Evolutionary conservation across 2,797 vertebrate species (phyloP), one percentile per base, ranked within the genome.

Genomic region (Philypnodon macrostomus): DNA sequence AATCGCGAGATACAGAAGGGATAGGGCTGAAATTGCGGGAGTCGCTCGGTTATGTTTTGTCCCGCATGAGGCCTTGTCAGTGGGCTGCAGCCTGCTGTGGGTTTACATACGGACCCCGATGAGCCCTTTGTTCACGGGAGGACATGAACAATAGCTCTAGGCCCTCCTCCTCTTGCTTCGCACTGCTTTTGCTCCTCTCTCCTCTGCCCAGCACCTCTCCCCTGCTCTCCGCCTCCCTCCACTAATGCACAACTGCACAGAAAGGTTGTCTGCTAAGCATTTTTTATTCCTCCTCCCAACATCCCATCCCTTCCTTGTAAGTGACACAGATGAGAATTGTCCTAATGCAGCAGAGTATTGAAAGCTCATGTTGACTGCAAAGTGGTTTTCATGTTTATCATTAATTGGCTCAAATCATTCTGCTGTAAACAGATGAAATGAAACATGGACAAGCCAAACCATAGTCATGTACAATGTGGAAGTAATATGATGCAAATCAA

Each of bases 71-170:
- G 85, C 87, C 84, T 85, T 77, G 83, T 87, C 67, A 73, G 70
- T 77, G 71, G 78, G 73, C 77, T 82, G 78, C 48, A 87, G 83
- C 85, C 87, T 83, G 83, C 82, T 83, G 81, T 76, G 81, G 88
- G 81, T 84, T 81, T 84, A 86, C 81, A 83, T 79, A 86, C 79
- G 73, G 81, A 88, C 85, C 88, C 86, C 84, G 87, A 88, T 83
- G 79, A 89, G 86, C 86, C 86, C 86, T 90, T 90, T 90, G 88
- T 90, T 90, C 88, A 83, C 78, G 75, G 83, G 87, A 84, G 85
- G 85, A 89, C 87, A 88, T 89, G 88, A 90, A 90, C 88, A 90
- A 89, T 89, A 88, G 87, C 88, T 86, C 71, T 85, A 86, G 86
- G 88, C 90, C 91, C 89, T 91, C 88, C 89, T 84, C 80, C 65